Evolutionary conservation across 2,888 invertebrate genomes (phyloP).

Genomic region (Apodemia zela): DNA sequence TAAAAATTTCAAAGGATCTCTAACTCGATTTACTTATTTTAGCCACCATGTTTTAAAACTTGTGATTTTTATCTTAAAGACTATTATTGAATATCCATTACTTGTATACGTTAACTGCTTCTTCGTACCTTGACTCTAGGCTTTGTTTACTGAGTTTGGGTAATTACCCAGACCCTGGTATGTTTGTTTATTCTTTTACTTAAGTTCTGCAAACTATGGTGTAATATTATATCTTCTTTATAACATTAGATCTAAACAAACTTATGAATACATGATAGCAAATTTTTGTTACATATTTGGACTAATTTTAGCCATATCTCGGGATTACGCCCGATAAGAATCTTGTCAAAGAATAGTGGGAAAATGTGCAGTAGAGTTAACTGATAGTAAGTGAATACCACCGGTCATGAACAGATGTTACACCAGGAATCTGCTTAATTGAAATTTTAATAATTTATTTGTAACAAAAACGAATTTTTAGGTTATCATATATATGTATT

Average conservation of each 20-base stretch:
- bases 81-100: not conserved
- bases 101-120: not conserved
- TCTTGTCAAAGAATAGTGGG: too few species aligned
- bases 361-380: too few species aligned
- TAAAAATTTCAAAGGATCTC: too few species aligned
- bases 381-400: too few species aligned
- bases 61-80: not conserved
- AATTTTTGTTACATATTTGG: too few species aligned
- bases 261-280: not conserved
- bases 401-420: too few species aligned
- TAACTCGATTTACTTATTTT: not conserved
- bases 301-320: too few species aligned
- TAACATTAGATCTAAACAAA: not conserved
- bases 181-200: conserved; percentile 11
- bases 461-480: too few species aligned
- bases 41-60: not conserved
- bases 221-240: not conserved
- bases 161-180: conserved; percentile 5
- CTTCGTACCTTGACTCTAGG: conserved; percentile 5
- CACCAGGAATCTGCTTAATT: too few species aligned
- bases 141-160: conserved; percentile 2
- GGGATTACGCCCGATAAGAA: too few species aligned
- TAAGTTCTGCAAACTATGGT: conserved; percentile 2
- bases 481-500: too few species aligned
- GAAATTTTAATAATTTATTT: too few species aligned